Evolutionary conservation across 2,888 invertebrate genomes (phyloP).

Genomic region (Smittia aterrima): DNA sequence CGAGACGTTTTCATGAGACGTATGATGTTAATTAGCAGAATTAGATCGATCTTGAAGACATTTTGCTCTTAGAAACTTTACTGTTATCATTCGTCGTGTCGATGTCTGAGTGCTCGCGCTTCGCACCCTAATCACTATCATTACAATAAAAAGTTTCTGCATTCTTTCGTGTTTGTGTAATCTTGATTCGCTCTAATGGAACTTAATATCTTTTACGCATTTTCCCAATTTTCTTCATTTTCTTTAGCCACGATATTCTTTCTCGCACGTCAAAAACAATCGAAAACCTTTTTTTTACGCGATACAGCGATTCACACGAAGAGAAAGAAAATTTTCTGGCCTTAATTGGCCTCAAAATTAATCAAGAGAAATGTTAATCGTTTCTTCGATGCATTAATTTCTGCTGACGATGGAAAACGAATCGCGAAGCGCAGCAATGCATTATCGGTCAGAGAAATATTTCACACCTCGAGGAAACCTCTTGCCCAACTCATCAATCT

Average conservation of each 20-base stretch:
- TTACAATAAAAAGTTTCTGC: background rate
- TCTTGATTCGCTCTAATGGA: background rate
- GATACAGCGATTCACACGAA: background rate
- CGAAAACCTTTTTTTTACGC: too few species aligned
- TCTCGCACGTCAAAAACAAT: background rate
- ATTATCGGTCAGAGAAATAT: background rate
- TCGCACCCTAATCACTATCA: background rate
- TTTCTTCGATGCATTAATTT: slow-evolving; percentile 15
- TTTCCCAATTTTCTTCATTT: background rate
- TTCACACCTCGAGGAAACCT: background rate
- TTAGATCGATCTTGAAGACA: background rate
- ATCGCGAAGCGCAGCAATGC: background rate
- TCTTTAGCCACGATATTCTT: background rate
- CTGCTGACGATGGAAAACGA: slow-evolving; percentile 17
- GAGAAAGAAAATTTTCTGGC: background rate
- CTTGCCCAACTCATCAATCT: background rate
- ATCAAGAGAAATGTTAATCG: background rate
- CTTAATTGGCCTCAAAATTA: background rate
- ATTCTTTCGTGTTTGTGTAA: background rate
- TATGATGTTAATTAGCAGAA: background rate
- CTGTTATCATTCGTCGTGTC: background rate
- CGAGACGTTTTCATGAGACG: background rate
- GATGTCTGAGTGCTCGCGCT: background rate
- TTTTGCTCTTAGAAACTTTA: background rate
- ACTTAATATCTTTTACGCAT: background rate